Conservation (phyloP, 2,888 invertebrate genomes). For the Microctonus hyperodae region DNA sequence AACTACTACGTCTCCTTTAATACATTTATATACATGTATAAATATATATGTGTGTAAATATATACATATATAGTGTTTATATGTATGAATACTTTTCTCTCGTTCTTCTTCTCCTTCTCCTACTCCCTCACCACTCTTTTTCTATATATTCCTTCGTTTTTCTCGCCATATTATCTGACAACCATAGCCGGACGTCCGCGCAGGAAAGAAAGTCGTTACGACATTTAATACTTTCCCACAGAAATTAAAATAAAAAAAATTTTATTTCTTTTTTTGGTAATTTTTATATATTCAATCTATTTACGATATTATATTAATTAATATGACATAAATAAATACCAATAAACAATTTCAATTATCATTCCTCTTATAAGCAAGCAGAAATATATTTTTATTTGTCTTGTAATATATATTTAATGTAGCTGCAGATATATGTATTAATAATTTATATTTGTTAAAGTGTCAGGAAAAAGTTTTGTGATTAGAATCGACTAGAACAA, state of each 20-base stretch:
- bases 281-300: no score
- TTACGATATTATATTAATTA: no score
- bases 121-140: neutral
- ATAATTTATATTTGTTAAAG: neutral
- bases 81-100: constrained; percentile 17
- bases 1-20: no score
- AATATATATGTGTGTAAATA: no score
- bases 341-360: no score
- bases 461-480: neutral
- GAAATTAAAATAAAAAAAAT: neutral
- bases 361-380: no score
- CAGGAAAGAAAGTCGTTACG: constrained; percentile 15
- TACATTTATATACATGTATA: no score
- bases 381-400: no score
- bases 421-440: neutral
- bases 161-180: constrained; percentile 15
- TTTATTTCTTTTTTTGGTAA: no score
- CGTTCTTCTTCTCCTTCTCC: constrained; percentile 10
- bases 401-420: no score
- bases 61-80: no score
- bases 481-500: neutral
- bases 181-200: constrained; percentile 20
- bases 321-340: no score
- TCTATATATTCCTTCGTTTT: neutral
- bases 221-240: constrained; percentile 11